A percentile compares a stretch with the other conserved stretches of the same genome.
phyloP scores from a whole-genome alignment of 2,888 invertebrate genomes.

The Andrena bicolor region DNA sequence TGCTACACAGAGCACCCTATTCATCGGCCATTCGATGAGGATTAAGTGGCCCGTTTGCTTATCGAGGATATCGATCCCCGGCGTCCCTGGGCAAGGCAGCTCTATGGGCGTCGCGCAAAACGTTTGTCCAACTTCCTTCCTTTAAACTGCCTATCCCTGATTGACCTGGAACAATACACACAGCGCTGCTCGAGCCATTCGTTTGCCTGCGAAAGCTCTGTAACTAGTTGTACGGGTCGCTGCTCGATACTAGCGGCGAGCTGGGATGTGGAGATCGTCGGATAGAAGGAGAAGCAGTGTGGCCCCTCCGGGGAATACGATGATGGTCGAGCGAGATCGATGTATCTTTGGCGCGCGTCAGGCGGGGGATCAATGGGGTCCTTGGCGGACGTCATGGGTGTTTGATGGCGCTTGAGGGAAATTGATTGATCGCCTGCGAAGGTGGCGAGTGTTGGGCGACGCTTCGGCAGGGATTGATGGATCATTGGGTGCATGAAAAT shows the following conservation, averaged over 20 bases:
- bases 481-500: too few species aligned
- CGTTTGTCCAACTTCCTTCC: constrained; percentile 1
- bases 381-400: too few species aligned
- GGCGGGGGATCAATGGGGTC: too few species aligned
- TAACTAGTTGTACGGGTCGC: background rate
- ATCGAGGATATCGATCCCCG: constrained; percentile 12
- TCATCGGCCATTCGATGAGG: background rate
- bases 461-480: too few species aligned
- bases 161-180: constrained; percentile 13
- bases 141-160: background rate
- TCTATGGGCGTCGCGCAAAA: constrained; percentile 5
- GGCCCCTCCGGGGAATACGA: background rate
- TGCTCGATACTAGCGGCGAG: background rate
- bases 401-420: too few species aligned
- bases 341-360: background rate
- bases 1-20: background rate
- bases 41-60: constrained; percentile 13
- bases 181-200: background rate
- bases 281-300: background rate
- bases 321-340: background rate
- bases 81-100: background rate
- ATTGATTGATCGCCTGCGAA: too few species aligned
- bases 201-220: background rate
- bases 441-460: too few species aligned
- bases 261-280: background rate